These are phyloP conservation scores for Imbricaverruca yamaguchii DNA, from an alignment of 2,888 invertebrate genomes.

Conservation along the genomic window DNA sequence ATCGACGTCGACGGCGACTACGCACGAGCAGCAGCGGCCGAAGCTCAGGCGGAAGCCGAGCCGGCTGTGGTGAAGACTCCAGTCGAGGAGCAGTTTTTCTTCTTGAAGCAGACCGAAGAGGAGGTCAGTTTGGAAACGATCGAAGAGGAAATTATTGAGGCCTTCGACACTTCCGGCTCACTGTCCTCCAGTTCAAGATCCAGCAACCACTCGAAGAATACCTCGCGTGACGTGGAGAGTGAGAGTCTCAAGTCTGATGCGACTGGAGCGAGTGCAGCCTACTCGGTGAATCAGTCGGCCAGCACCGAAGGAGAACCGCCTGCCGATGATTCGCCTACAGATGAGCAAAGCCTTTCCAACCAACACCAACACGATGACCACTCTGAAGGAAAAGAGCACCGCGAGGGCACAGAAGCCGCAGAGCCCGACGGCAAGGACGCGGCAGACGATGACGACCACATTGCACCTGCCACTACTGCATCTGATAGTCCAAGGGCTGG, in stretches of 20 bases:
- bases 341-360: too few relatives aligned
- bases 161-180: not conserved
- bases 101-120: not conserved
- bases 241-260: not conserved
- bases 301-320: not conserved
- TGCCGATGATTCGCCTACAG: not conserved
- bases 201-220: not conserved
- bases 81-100: not conserved
- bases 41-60: not conserved
- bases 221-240: not conserved
- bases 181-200: not conserved
- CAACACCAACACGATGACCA: too few relatives aligned
- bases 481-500: too few relatives aligned
- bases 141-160: constrained; percentile 2
- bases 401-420: too few relatives aligned
- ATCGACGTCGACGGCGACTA: not conserved
- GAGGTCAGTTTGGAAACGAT: not conserved
- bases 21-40: not conserved
- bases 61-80: not conserved
- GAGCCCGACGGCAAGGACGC: too few relatives aligned
- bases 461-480: too few relatives aligned
- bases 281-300: not conserved
- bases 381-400: too few relatives aligned
- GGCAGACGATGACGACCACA: too few relatives aligned
- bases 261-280: not conserved